Evolutionary conservation across 1,140 invertebrate genomes (phyloP), one percentile per base, ranked within the genome.

Genomic region (Bacillus rossius): DNA sequence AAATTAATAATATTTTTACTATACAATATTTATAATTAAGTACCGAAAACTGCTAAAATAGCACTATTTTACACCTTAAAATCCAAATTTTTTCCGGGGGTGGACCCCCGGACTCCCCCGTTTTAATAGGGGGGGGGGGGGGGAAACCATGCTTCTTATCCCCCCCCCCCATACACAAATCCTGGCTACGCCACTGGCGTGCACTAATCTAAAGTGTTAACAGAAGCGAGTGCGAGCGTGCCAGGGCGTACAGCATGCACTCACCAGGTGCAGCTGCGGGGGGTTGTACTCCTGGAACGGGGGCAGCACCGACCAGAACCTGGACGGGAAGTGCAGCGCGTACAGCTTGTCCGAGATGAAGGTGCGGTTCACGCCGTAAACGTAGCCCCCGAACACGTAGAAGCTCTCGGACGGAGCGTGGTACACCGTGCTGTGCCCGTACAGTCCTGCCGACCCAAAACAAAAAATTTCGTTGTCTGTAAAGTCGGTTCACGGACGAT

Each of bases 371-470:
- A 85, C 77, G 8, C 81, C 79, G 66, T 87, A 91, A 2, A 85
- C 73, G 66, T 91, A 88, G 14, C 95, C 95, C 25, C 95, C 95
- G 74, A 91, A 96, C 0, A 97, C 77, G 68, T 95, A 98, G 41
- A 98, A 81, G 62, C 88, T 91, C 60, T 92, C 84, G 0, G 88
- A 88, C 23, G 80, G 79, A 0, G 77, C 72, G 65, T 96, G 89
- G 69, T 92, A 97, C 0, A 96, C 89, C 0, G 93, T 88, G 34
- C 85, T 89, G 71, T 98, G 95, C 0, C 94, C 94, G 70, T 91
- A 96, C 20, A 98, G 79, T 45, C 91, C 81, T 78, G 67, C 43
- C 67, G 10, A 34, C 10, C 29, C n/a, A n/a, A n/a, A n/a, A n/a
- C n/a, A n/a, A n/a, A n/a, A n/a, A n/a, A n/a, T n/a, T n/a, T n/a